phyloP scores from a whole-genome alignment of 2,113 vertebrate genomes.

The Corythornis cristatus region DNA sequence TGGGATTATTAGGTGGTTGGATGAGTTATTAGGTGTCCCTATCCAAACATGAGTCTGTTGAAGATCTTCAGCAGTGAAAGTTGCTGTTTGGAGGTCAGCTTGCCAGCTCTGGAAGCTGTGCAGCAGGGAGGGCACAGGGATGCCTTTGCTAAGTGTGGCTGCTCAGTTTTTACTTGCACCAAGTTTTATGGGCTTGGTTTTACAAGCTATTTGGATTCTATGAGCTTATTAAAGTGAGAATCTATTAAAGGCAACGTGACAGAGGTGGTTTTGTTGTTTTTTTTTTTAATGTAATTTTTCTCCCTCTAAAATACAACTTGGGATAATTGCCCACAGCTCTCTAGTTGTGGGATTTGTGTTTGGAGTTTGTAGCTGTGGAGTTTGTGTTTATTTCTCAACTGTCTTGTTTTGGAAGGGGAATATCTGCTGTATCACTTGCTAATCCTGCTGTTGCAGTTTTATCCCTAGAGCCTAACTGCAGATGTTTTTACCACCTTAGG shows the following conservation, averaged over 20 bases:
- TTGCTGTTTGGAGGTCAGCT: not conserved
- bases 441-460: not conserved
- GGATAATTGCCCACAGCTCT: not conserved
- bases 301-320: not conserved
- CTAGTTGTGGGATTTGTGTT: not conserved
- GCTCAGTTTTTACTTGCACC: not conserved
- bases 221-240: not conserved
- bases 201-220: not conserved
- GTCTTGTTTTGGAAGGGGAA: not conserved
- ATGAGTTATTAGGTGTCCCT: not conserved
- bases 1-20: no score
- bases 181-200: not conserved
- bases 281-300: not conserved
- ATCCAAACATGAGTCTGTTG: not conserved
- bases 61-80: not conserved
- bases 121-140: not conserved
- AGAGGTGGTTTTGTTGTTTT: not conserved
- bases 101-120: not conserved
- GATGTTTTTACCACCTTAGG: not conserved
- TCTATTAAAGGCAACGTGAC: not conserved
- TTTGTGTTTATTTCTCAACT: not conserved
- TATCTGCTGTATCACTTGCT: slow-evolving; percentile 19
- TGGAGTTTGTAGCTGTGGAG: not conserved
- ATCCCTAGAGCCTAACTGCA: not conserved
- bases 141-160: not conserved